Evolutionary conservation across 1,140 invertebrate genomes (phyloP).

Genomic region (Atta texana): DNA sequence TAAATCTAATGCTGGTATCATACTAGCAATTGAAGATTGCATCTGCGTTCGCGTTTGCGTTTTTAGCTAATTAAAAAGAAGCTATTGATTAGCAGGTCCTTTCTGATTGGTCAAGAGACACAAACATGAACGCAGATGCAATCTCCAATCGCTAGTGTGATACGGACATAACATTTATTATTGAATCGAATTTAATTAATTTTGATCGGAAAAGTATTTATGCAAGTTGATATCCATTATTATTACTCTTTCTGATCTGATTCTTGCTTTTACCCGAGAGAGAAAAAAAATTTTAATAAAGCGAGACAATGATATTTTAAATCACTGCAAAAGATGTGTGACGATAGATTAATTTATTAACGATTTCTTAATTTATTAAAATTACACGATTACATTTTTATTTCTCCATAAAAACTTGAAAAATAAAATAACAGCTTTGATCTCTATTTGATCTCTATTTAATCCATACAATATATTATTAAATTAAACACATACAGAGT

Average conservation of each 20-base stretch:
- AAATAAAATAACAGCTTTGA: background rate
- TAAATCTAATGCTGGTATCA: too few species aligned
- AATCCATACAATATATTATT: background rate
- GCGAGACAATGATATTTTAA: background rate
- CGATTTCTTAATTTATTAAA: constrained; percentile 2
- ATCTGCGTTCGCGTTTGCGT: too few species aligned
- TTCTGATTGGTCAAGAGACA: too few species aligned
- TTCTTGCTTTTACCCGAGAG: background rate
- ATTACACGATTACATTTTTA: background rate
- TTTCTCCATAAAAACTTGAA: background rate
- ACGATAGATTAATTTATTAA: background rate
- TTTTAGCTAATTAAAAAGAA: too few species aligned
- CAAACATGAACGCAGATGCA: too few species aligned
- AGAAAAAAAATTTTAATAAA: constrained; percentile 32
- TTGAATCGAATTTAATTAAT: constrained; percentile 1
- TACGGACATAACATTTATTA: background rate
- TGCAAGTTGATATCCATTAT: constrained; percentile 3
- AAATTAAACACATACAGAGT: background rate
- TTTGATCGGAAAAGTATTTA: constrained; percentile 1
- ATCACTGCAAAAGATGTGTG: background rate
- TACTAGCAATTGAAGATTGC: too few species aligned
- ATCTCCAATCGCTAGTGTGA: too few species aligned
- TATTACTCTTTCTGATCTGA: background rate
- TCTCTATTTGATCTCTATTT: background rate
- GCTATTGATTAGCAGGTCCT: too few species aligned